Conservation (phyloP, 2,113 vertebrate species). For the Ivindomyrus marchei region DNA sequence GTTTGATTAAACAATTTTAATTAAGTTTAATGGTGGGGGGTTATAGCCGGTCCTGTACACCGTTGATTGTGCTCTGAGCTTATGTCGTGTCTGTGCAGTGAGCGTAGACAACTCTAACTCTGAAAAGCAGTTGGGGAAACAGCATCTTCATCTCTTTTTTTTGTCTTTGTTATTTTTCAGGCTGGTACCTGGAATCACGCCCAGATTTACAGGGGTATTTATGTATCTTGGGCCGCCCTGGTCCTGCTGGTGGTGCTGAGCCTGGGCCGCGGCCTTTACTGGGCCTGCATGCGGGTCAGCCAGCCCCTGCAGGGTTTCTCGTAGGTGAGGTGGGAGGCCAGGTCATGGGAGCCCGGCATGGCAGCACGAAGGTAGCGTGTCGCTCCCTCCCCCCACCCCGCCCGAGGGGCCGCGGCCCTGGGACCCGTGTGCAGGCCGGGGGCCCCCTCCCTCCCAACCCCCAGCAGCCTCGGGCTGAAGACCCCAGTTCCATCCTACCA, state of each 20-base stretch:
- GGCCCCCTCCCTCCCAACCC: not conserved
- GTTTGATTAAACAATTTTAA: not conserved
- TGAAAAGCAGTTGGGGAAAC: not conserved
- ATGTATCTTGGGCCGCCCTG: slow-evolving; percentile 75
- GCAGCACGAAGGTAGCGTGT: not conserved
- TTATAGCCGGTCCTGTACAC: not conserved
- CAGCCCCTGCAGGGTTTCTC: slow-evolving; percentile 66
- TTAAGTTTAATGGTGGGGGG: not conserved
- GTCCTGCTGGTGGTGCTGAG: slow-evolving; percentile 72
- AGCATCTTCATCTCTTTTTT: not conserved
- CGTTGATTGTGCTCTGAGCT: not conserved
- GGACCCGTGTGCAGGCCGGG: not conserved
- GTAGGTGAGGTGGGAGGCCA: slow-evolving; percentile 35
- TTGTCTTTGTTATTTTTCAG: slow-evolving; percentile 41
- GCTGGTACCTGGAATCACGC: slow-evolving; percentile 77
- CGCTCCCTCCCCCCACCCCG: not conserved
- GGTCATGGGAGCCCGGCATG: not conserved
- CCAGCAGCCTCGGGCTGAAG: not conserved
- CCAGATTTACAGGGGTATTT: slow-evolving; percentile 71
- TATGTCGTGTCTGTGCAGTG: not conserved
- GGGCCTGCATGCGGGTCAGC: slow-evolving; percentile 77
- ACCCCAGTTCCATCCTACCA: not conserved
- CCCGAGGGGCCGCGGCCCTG: not conserved
- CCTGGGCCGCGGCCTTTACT: slow-evolving; percentile 77
- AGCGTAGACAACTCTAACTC: not conserved